These are phyloP conservation scores for Hemibagrus wyckioides DNA, from an alignment of 2,113 vertebrate genomes.

Conservation along the genomic window DNA sequence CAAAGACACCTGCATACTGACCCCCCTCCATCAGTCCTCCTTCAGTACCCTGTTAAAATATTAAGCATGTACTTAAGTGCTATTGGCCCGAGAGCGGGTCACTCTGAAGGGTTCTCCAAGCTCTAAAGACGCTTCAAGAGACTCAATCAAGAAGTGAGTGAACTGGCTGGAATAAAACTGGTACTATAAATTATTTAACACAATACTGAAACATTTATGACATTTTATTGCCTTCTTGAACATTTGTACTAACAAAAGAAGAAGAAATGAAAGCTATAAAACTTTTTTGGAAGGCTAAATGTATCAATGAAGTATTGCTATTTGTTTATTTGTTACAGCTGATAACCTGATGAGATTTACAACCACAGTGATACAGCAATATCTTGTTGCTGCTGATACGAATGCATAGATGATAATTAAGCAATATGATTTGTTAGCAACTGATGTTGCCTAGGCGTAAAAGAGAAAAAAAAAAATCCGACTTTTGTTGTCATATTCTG, in stretches of 20 bases:
- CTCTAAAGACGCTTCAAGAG: slow-evolving; percentile 76
- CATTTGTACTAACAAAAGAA: slow-evolving; percentile 54
- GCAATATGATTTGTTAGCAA: background rate
- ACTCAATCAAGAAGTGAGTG: slow-evolving; percentile 65
- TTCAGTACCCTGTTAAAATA: slow-evolving; percentile 76
- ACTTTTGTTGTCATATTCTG: background rate
- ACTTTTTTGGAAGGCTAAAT: background rate
- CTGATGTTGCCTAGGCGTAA: background rate
- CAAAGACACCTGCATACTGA: slow-evolving; percentile 50
- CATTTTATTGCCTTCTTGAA: slow-evolving; percentile 71
- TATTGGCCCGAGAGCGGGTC: slow-evolving; percentile 81
- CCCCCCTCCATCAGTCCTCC: slow-evolving; percentile 47
- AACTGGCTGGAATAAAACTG: slow-evolving; percentile 70
- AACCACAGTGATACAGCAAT: background rate
- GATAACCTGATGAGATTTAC: background rate
- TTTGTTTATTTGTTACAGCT: background rate
- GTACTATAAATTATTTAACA: slow-evolving; percentile 72
- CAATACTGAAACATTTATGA: slow-evolving; percentile 71
- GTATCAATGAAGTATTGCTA: background rate
- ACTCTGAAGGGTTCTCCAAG: slow-evolving; percentile 76
- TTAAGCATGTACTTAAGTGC: slow-evolving; percentile 82
- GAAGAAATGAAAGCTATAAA: slow-evolving; percentile 30
- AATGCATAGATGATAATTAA: background rate
- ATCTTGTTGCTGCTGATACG: background rate
- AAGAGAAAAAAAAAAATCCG: background rate